phyloP scores from a whole-genome alignment of 1,140 invertebrate species.

The Pteromalus puparum region DNA sequence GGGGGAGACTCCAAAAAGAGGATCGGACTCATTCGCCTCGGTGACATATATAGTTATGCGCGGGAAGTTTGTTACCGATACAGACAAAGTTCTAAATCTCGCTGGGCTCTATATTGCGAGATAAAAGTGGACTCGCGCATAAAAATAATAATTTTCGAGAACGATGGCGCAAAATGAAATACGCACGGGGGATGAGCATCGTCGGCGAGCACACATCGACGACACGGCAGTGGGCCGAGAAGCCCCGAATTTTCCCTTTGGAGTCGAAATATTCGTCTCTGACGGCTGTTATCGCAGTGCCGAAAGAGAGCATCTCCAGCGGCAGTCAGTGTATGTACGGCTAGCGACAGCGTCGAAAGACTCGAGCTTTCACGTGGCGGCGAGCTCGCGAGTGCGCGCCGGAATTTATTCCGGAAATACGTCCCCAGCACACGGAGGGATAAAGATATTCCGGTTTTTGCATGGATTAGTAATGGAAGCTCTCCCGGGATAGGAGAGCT shows the following conservation, averaged over 20 bases:
- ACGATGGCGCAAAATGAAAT: background rate
- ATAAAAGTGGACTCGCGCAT: background rate
- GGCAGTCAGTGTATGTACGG: background rate
- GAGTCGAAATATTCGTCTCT: constrained; percentile 42
- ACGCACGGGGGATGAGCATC: background rate
- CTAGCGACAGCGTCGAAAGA: constrained; percentile 26
- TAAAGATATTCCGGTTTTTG: constrained; percentile 76
- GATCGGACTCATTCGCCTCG: background rate
- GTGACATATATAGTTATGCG: no score
- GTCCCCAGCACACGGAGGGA: constrained; percentile 72
- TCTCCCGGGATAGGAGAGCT: constrained; percentile 73
- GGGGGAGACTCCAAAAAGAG: no score
- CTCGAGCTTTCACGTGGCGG: constrained; percentile 63
- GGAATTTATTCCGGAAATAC: constrained; percentile 75
- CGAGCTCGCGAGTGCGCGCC: constrained; percentile 51
- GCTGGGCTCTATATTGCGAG: no score
- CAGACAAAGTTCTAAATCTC: no score
- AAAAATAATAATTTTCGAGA: background rate
- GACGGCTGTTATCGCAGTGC: constrained; percentile 29
- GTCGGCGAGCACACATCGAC: background rate
- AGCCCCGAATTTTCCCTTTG: constrained; percentile 26
- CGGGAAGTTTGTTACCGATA: no score
- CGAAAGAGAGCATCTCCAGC: constrained; percentile 37
- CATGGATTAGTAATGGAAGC: constrained; percentile 76
- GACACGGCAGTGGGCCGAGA: background rate